phyloP scores from a whole-genome alignment of 2,888 invertebrate species.

The Napeogenes inachia region DNA sequence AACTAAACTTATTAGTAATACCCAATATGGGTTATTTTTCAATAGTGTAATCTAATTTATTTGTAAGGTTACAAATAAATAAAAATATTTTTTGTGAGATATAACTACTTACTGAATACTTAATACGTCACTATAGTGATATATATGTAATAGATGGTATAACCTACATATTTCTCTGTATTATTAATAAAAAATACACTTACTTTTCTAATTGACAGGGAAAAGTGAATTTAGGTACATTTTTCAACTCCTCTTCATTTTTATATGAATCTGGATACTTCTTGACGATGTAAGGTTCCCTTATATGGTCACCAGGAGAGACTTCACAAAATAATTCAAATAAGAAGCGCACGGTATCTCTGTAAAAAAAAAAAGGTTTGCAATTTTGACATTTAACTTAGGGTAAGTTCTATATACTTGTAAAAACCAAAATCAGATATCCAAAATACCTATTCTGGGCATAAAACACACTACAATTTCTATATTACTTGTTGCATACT shows the following conservation, averaged over 20 bases:
- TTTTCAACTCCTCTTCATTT: slow-evolving; percentile 90
- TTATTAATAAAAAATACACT: slow-evolving; percentile 35
- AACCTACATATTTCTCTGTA: background rate
- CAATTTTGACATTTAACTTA: too few relatives aligned
- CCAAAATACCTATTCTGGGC: too few relatives aligned
- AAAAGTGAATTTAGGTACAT: slow-evolving; percentile 94
- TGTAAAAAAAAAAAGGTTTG: slow-evolving; percentile 56
- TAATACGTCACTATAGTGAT: background rate
- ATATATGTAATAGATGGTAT: background rate
- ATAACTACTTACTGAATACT: background rate
- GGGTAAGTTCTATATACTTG: too few relatives aligned
- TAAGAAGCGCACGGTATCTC: slow-evolving; percentile 86
- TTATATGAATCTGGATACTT: slow-evolving; percentile 90
- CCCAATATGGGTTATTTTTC: too few relatives aligned
- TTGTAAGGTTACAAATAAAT: too few relatives aligned
- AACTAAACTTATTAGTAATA: too few relatives aligned
- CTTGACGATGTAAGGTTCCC: slow-evolving; percentile 84
- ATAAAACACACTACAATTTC: background rate
- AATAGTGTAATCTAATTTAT: too few relatives aligned
- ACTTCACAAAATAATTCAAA: slow-evolving; percentile 92
- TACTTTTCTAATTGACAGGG: slow-evolving; percentile 76
- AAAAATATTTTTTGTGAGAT: too few relatives aligned
- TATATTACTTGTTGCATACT: background rate
- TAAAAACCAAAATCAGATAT: too few relatives aligned
- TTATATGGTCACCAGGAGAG: slow-evolving; percentile 79